Evolutionary conservation across 2,113 vertebrate genomes (phyloP).

Genomic region (Trematomus loennbergii): DNA sequence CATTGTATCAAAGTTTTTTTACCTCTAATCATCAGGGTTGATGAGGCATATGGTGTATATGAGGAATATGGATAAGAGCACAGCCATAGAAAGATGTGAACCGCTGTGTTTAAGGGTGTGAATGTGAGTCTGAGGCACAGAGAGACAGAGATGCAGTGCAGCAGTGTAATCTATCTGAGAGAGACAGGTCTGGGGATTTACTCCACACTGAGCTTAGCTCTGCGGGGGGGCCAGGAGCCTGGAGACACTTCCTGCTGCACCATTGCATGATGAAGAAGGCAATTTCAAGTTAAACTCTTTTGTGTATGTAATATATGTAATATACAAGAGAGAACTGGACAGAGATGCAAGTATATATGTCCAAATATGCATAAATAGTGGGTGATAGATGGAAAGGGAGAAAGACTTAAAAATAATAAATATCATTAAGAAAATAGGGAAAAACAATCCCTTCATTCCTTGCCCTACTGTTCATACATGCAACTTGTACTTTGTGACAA

Average conservation of each 20-base stretch:
- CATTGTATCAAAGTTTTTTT: conserved; percentile 23
- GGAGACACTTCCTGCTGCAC: conserved; percentile 44
- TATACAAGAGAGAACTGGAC: conserved; percentile 36
- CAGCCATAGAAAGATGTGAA: conserved; percentile 33
- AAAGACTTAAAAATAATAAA: neutral
- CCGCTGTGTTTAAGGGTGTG: conserved; percentile 1
- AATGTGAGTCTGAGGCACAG: neutral
- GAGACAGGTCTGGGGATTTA: conserved; percentile 68
- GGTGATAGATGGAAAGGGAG: neutral
- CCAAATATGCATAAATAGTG: conserved; percentile 35
- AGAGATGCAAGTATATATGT: conserved; percentile 17
- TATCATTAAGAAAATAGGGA: neutral
- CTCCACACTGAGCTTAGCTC: conserved; percentile 56
- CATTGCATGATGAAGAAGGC: conserved; percentile 53
- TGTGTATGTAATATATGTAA: conserved; percentile 2
- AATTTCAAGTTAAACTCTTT: conserved; percentile 45
- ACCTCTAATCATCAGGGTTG: conserved; percentile 55
- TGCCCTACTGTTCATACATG: conserved; percentile 10
- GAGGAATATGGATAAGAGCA: conserved; percentile 49
- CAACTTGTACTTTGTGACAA: neutral
- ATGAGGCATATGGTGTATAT: conserved; percentile 1
- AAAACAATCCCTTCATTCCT: conserved; percentile 23
- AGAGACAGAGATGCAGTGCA: conserved; percentile 1
- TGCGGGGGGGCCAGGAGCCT: conserved; percentile 45
- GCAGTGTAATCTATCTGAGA: conserved; percentile 58